phyloP scores from a whole-genome alignment of 2,888 invertebrate genomes.

The Anaspis maculata region DNA sequence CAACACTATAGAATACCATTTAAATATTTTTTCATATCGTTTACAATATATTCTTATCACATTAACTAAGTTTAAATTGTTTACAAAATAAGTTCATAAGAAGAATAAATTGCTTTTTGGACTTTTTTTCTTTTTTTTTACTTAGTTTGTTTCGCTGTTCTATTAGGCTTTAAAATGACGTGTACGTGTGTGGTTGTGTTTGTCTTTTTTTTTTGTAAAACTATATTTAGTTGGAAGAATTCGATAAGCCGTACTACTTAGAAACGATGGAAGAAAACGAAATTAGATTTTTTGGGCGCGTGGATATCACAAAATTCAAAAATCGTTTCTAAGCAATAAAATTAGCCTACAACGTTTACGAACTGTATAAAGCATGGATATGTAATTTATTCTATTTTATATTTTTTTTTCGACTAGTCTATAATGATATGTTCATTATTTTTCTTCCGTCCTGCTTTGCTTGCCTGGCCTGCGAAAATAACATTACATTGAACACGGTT shows the following conservation, averaged over 20 bases:
- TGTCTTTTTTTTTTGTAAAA: constrained; percentile 13
- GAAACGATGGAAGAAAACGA: constrained; percentile 16
- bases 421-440: constrained; percentile 24
- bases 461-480: no score
- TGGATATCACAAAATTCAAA: constrained; percentile 12
- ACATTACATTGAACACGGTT: no score
- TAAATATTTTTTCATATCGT: constrained; percentile 17
- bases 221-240: constrained; percentile 29
- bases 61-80: constrained; percentile 18
- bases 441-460: no score
- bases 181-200: constrained; percentile 6
- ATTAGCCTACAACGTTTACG: constrained; percentile 12
- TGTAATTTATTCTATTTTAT: constrained; percentile 22
- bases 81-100: constrained; percentile 21
- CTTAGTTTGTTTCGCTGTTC: constrained; percentile 30
- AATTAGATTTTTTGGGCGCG: constrained; percentile 15
- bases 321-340: constrained; percentile 18
- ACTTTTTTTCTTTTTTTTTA: constrained; percentile 16
- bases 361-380: constrained; percentile 26
- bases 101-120: constrained; percentile 22
- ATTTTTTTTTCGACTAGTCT: constrained; percentile 17
- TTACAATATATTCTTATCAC: constrained; percentile 20
- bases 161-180: constrained; percentile 26
- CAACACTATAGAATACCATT: constrained; percentile 21
- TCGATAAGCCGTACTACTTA: constrained; percentile 29